Base-by-base conservation (phyloP, 2,888 invertebrate species). In the Eristalinus aeneus region DNA sequence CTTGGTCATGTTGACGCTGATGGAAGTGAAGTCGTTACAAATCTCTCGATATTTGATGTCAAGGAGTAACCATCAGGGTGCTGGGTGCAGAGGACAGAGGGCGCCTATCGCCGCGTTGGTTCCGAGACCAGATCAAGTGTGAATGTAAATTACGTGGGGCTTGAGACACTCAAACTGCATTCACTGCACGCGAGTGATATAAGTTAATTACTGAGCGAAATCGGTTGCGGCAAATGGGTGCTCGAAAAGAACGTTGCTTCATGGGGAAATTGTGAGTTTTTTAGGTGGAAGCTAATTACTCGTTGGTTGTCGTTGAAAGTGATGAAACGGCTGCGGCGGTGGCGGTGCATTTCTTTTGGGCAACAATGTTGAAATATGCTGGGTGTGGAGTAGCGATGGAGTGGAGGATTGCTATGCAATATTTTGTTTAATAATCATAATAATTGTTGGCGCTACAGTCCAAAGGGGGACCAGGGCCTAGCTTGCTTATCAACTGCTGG, bases 41-140 rank as follows among this genome's bases (percentile, higher is more conserved):
- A 84, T 84, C 84, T 79, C 84, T 84, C 84, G 75, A 84, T 84
- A 84, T 75, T 80, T 84, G 84, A 84, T 84, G 84, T 80, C 79
- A 80, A 84, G 84, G 80, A 84, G 84, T 46, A 46, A 46, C 80
- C 79, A 84, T 84, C 80, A 84, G 79, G 80, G 27, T 27, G 27
- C 67, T 79, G 84, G 56, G 75, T 80, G 80, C 80, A 67, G 64
- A 61, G 63, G 23, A 79, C 80, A 67, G 64, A 61, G 63, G 23
- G 32, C 22, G 32, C 31, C 67, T 60, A 36, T 67, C 58, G 46
- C 68, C 63, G 69, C 61, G 69, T 64, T 27, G 10, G 34, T 56
- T 46, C 8, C 34, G 58, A 63, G 36, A 46, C 23, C 23, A 23
- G 8, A 27, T 27, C 56, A 58, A 73, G 83, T 75, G 84, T 84